Conservation (phyloP, 2,113 vertebrate genomes). For the Nothobranchius kuhntae region DNA sequence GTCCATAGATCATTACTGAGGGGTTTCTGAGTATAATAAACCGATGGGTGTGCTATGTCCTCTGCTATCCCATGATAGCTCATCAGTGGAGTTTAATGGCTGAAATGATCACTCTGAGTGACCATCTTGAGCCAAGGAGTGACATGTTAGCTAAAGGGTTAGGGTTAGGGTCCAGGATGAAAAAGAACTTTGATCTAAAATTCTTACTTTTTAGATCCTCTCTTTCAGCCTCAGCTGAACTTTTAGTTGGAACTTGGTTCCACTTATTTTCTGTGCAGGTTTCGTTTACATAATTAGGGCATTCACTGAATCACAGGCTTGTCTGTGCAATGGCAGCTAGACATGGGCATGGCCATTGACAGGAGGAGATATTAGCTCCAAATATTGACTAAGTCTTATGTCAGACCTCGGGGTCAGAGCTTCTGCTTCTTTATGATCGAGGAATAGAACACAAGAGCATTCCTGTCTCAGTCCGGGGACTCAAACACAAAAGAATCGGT, state of each 20-base stretch:
- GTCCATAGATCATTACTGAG: conserved; percentile 17
- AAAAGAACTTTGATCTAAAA: conserved; percentile 15
- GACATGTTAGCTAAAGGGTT: conserved; percentile 15
- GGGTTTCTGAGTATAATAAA: conserved; percentile 22
- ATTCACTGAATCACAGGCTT: conserved; percentile 25
- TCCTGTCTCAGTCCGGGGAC: conserved; percentile 50
- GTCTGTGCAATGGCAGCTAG: conserved; percentile 8
- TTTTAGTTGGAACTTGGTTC: conserved; percentile 7
- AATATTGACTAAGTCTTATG: conserved; percentile 46
- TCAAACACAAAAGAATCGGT: not conserved
- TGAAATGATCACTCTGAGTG: conserved; percentile 3
- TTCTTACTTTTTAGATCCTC: not conserved
- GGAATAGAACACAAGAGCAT: conserved; percentile 56
- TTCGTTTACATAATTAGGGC: conserved; percentile 8
- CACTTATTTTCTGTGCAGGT: conserved; percentile 12
- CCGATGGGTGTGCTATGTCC: conserved; percentile 36
- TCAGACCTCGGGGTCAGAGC: conserved; percentile 55
- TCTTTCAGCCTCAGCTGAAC: not conserved
- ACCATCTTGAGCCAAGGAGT: conserved; percentile 23
- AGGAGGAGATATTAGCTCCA: conserved; percentile 20
- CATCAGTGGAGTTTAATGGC: conserved; percentile 31
- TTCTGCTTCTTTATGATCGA: conserved; percentile 42
- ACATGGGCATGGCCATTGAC: conserved; percentile 1
- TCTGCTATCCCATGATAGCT: conserved; percentile 44
- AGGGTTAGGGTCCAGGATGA: conserved; percentile 17